These are phyloP conservation scores for Trachelus troglodyta DNA, from an alignment of 2,888 invertebrate species.

Conservation along the genomic window DNA sequence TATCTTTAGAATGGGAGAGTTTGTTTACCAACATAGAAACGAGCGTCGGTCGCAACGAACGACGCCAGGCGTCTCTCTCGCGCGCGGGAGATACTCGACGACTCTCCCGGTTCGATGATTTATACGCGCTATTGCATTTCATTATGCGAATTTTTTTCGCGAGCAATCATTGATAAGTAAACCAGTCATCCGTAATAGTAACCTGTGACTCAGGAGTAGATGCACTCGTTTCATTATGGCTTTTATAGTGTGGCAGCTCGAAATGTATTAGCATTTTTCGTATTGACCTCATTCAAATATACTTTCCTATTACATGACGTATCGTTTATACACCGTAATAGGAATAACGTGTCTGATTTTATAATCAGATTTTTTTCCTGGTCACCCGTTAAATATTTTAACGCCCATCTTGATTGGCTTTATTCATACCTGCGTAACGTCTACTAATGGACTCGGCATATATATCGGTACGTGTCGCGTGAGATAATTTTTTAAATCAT, in stretches of 20 bases:
- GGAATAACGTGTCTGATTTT: background rate
- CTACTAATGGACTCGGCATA: background rate
- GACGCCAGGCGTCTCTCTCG: conserved; percentile 28
- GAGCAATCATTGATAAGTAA: background rate
- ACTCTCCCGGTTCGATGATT: conserved; percentile 28
- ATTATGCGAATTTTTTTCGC: background rate
- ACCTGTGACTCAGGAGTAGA: background rate
- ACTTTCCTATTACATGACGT: background rate
- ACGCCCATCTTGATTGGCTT: background rate
- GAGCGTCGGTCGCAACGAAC: conserved; percentile 30
- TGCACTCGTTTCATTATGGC: background rate
- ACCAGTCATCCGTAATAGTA: background rate
- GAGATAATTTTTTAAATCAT: background rate
- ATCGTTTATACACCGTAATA: background rate
- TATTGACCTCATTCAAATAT: background rate
- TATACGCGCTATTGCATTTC: conserved; percentile 13
- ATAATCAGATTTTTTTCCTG: background rate
- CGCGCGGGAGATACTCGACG: conserved; percentile 9
- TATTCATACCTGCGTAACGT: background rate
- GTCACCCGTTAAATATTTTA: background rate
- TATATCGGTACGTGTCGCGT: background rate
- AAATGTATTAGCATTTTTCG: background rate
- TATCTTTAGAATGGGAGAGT: conserved; percentile 1
- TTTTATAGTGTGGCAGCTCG: background rate
- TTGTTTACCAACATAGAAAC: conserved; percentile 4